Conservation (phyloP, 2,888 invertebrate species). For the Pemphredon lugubris region DNA sequence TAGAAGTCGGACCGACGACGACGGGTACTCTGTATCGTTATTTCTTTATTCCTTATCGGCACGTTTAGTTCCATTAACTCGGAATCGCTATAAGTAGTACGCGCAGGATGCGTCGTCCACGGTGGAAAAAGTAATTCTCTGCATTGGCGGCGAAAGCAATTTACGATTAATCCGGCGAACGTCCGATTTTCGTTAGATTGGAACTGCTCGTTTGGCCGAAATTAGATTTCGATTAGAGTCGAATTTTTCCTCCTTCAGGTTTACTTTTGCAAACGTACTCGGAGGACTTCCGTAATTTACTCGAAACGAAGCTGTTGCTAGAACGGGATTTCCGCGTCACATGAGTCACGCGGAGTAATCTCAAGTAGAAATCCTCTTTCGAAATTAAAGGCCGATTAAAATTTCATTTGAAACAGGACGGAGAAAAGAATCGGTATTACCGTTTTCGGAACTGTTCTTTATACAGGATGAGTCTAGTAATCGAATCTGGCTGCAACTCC, state of each 20-base stretch:
- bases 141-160: not conserved
- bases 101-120: no score
- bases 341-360: conserved; percentile 11
- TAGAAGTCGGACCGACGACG: no score
- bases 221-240: not conserved
- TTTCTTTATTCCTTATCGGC: no score
- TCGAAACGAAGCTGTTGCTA: not conserved
- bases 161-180: not conserved
- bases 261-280: not conserved
- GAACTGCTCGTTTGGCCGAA: not conserved
- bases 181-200: not conserved
- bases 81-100: no score
- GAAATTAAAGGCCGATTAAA: conserved; percentile 5
- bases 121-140: no score
- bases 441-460: no score
- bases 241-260: conserved; percentile 14
- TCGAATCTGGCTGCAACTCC: no score
- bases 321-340: conserved; percentile 27
- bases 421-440: no score
- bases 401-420: conserved; percentile 5
- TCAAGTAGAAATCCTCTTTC: conserved; percentile 2
- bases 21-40: no score
- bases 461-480: no score
- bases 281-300: conserved; percentile 22
- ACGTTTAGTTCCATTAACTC: no score